Evolutionary conservation across 2,888 invertebrate genomes (phyloP).

Genomic region (Dusona sp.): DNA sequence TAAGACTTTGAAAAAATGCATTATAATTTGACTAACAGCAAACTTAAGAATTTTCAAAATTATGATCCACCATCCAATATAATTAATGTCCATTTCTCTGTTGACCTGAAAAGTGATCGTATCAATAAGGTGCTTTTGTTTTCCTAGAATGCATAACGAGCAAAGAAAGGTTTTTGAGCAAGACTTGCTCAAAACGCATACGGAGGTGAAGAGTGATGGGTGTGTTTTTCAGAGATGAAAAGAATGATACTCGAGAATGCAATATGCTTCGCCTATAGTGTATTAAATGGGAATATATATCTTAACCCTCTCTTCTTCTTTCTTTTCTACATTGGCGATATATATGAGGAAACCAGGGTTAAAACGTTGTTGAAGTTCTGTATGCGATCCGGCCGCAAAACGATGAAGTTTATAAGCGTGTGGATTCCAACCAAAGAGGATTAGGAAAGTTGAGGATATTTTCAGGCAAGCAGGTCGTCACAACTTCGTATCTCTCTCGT

Average conservation of each 20-base stretch:
- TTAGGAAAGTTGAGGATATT: conserved; percentile 45
- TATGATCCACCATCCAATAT: not conserved
- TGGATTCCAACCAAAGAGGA: conserved; percentile 41
- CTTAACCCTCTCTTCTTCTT: not conserved
- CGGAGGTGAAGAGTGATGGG: not conserved
- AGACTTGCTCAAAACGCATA: not conserved
- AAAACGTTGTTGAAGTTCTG: conserved; percentile 22
- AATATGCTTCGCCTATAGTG: conserved; percentile 28
- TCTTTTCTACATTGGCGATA: not conserved
- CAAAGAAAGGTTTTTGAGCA: not conserved
- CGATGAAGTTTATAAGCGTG: conserved; percentile 29
- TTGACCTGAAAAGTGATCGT: not conserved
- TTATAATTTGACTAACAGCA: not conserved
- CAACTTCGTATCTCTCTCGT: conserved; percentile 38
- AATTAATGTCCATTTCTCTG: not conserved
- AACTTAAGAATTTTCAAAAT: not conserved
- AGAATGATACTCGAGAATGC: conserved; percentile 45
- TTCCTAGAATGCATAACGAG: not conserved
- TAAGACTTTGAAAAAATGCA: not conserved
- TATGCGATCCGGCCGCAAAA: conserved; percentile 18
- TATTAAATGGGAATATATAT: conserved; percentile 19
- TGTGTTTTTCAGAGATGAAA: conserved; percentile 16
- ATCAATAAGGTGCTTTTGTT: not conserved
- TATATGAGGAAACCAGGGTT: conserved; percentile 18
- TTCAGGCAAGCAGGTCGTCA: not conserved